Base-by-base conservation (phyloP, 2,888 invertebrate species). In the Cacoxenus indagator region DNA sequence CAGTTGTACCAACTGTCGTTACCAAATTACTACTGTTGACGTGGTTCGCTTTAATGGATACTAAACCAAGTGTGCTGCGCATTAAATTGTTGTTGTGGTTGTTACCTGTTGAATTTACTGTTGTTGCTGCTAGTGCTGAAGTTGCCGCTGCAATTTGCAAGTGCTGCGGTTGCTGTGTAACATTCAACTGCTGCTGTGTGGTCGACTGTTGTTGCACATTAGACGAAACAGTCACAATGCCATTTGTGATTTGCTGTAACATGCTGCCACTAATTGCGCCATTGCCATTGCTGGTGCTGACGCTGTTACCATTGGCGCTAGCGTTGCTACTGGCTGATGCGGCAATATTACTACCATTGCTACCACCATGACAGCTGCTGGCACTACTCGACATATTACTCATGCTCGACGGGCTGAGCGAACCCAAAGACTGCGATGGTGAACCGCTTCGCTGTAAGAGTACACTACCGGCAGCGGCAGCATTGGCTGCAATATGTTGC, bases 331-430 rank as follows among this genome's bases (percentile, higher is more conserved):
- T 73, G 51, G 70, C 73, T 17, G 65, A 22, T 4, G 26, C 27
- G 29, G 82, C 74, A 68, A 83, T 69, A 64, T 75, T 76, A 54
- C 71, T 82, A 59, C 70, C 75, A 55, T 74, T 73, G 59, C 80
- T 84, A 69, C 78, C 81, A 24, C 85, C 85, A 43, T 85, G 84
- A 51, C 85, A 86, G 75, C 87, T 86, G 74, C 87, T 85, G 69
- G 86, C 87, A 67, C 87, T 86, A 74, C 87, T 87, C 68, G 88
- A 88, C 84, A 88, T 84, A 73, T 88, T 88, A 78, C 88, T 88
- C 70, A 86, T 86, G 81, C 88, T 88, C 70, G 88, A 88, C 26
- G 88, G 88, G 72, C 88, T 88, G 19, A 87, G 77, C 29, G 88
- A 88, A 62, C 87, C 87, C 65, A 87, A 74, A 65, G 88, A 88